phyloP scores from a whole-genome alignment of 2,888 invertebrate species.

The Unio pictorum region DNA sequence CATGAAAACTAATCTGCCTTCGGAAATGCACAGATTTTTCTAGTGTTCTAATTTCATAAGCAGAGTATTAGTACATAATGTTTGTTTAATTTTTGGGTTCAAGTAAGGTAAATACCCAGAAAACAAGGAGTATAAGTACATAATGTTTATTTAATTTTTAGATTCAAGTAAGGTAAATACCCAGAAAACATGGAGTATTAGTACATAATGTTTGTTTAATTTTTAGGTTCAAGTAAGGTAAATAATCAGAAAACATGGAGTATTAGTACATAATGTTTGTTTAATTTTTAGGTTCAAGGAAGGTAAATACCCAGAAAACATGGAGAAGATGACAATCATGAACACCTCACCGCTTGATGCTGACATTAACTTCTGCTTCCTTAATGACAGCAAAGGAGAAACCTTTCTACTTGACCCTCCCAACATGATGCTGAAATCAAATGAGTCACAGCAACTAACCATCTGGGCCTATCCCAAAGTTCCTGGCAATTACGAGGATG shows the following conservation, averaged over 20 bases:
- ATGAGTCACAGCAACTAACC: slow-evolving; percentile 65
- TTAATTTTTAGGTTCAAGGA: slow-evolving; percentile 60
- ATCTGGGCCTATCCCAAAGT: slow-evolving; percentile 71
- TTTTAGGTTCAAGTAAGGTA: slow-evolving; percentile 65
- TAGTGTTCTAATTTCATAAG: no score
- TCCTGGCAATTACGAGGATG: slow-evolving; percentile 67
- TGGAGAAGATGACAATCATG: slow-evolving; percentile 66
- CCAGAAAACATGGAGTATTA: slow-evolving; percentile 69
- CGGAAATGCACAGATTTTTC: no score
- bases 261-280: neutral
- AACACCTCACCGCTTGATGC: slow-evolving; percentile 71
- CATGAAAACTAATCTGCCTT: no score
- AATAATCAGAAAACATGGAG: slow-evolving; percentile 71
- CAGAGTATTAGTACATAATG: no score
- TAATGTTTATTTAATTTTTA: slow-evolving; percentile 15
- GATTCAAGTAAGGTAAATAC: slow-evolving; percentile 67
- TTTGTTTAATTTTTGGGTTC: no score
- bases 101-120: no score
- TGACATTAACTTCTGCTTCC: slow-evolving; percentile 71
- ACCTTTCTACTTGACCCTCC: slow-evolving; percentile 71
- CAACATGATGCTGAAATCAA: slow-evolving; percentile 67
- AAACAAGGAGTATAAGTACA: no score
- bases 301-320: slow-evolving; percentile 69
- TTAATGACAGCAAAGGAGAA: slow-evolving; percentile 69
- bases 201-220: neutral